Evolutionary conservation across 2,888 invertebrate species (phyloP).

Genomic region (Lypha dubia): DNA sequence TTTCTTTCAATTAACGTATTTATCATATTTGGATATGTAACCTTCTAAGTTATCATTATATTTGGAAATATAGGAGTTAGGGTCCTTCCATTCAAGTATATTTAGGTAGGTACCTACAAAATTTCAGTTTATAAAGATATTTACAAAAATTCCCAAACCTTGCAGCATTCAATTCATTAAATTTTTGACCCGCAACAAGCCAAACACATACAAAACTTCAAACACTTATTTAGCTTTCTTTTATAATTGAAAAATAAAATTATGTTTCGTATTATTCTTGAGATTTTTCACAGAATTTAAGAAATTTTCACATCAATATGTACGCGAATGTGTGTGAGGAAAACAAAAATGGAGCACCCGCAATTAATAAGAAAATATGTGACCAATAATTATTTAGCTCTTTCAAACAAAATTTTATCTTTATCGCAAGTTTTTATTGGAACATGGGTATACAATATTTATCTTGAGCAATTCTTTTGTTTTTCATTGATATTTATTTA

Average conservation of each 20-base stretch:
- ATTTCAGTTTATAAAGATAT: constrained; percentile 39
- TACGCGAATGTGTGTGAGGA: constrained; percentile 30
- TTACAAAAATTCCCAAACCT: constrained; percentile 64
- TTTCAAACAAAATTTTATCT: constrained; percentile 19
- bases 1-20: too few relatives aligned
- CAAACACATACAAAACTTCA: constrained; percentile 45
- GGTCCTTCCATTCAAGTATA: too few relatives aligned
- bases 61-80: too few relatives aligned
- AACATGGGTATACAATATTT: constrained; percentile 20
- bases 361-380: constrained; percentile 42
- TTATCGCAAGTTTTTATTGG: constrained; percentile 29
- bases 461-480: constrained; percentile 29
- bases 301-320: constrained; percentile 52
- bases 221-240: constrained; percentile 33
- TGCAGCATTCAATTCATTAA: constrained; percentile 57
- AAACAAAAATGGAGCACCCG: constrained; percentile 59
- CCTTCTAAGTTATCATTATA: too few relatives aligned
- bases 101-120: constrained; percentile 19
- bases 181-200: constrained; percentile 38
- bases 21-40: too few relatives aligned
- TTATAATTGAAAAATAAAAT: constrained; percentile 15
- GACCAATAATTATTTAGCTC: constrained; percentile 12
- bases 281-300: constrained; percentile 30
- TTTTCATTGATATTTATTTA: constrained; percentile 45
- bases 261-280: constrained; percentile 19